phyloP scores from a whole-genome alignment of 2,797 vertebrate species.

The Melanotaenia parkinsoni region DNA sequence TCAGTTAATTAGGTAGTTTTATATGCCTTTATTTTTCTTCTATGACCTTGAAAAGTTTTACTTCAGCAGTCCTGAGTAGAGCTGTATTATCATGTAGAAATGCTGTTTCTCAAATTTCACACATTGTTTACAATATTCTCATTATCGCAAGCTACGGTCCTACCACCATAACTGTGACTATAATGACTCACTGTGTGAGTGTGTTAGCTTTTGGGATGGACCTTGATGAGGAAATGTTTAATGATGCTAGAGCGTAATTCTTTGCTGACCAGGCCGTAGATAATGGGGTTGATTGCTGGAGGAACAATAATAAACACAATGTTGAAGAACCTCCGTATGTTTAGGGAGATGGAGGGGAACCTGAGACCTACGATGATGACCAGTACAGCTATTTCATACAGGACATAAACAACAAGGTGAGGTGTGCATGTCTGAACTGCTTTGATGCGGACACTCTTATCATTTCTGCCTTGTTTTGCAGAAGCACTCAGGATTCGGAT shows the following conservation, averaged over 20 bases:
- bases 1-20: too few relatives aligned
- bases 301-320: constrained; percentile 57
- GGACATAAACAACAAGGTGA: constrained; percentile 60
- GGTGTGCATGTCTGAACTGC: constrained; percentile 63
- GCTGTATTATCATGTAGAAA: too few relatives aligned
- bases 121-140: too few relatives aligned
- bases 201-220: neutral
- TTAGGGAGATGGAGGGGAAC: constrained; percentile 33
- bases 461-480: constrained; percentile 16
- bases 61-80: too few relatives aligned
- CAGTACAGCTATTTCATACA: constrained; percentile 17
- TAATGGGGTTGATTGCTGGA: constrained; percentile 56
- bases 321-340: constrained; percentile 59
- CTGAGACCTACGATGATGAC: constrained; percentile 41
- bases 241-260: constrained; percentile 54
- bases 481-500: constrained; percentile 53
- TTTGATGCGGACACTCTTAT: constrained; percentile 37
- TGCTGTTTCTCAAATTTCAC: too few relatives aligned
- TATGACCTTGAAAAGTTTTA: too few relatives aligned
- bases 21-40: too few relatives aligned
- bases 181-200: too few relatives aligned
- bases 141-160: too few relatives aligned
- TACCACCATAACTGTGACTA: too few relatives aligned
- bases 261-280: constrained; percentile 66
- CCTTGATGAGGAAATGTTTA: constrained; percentile 15